Conservation (phyloP, 2,797 vertebrate genomes). For the Argentina silus region DNA sequence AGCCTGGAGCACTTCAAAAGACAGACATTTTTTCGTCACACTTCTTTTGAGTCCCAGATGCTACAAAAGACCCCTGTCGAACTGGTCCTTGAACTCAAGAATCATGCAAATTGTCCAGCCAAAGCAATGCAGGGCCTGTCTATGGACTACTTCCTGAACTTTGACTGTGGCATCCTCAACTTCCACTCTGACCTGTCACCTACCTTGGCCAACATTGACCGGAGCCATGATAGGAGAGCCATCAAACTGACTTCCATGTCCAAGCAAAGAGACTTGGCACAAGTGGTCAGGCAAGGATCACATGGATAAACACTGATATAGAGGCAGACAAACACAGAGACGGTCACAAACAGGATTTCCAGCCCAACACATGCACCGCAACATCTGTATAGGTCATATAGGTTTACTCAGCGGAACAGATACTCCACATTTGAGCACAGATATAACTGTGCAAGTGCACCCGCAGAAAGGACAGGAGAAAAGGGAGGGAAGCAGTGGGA, state of each 20-base stretch:
- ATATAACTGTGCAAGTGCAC: too few relatives aligned
- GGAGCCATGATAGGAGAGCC: not conserved
- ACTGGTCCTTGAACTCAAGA: conserved; percentile 71
- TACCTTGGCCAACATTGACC: conserved; percentile 28
- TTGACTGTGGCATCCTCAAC: conserved; percentile 75
- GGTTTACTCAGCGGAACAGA: too few relatives aligned
- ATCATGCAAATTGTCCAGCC: conserved; percentile 60
- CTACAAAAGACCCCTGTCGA: conserved; percentile 85
- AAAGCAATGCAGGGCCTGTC: conserved; percentile 66
- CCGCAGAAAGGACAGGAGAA: not conserved
- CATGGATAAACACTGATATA: not conserved
- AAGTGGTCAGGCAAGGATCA: conserved; percentile 1
- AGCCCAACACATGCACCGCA: too few relatives aligned
- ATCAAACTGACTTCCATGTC: not conserved
- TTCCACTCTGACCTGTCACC: conserved; percentile 61
- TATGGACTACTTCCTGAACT: conserved; percentile 70
- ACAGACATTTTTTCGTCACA: conserved; percentile 84
- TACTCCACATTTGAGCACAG: too few relatives aligned
- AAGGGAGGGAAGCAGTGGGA: not conserved
- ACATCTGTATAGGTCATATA: too few relatives aligned
- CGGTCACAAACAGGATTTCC: not conserved
- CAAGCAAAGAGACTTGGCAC: not conserved
- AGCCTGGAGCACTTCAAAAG: conserved; percentile 84
- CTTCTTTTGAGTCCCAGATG: conserved; percentile 84
- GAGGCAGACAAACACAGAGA: not conserved